Conservation (phyloP, 2,113 vertebrate genomes). For the Petroica traversi region DNA sequence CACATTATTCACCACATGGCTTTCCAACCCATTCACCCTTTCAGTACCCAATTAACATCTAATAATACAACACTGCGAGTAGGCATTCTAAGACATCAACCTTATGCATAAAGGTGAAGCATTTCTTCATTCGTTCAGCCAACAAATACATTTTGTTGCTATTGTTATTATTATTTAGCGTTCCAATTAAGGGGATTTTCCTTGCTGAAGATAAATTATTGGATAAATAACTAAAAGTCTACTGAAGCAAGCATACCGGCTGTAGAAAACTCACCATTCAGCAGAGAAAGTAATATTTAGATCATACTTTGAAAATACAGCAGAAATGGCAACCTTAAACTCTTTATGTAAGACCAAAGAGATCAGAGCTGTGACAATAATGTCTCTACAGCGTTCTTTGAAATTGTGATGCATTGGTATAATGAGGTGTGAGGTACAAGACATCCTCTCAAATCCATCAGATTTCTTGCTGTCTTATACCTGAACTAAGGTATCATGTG, state of each 20-base stretch:
- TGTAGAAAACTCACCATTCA: neutral
- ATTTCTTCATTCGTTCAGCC: neutral
- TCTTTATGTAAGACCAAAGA: neutral
- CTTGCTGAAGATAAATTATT: neutral
- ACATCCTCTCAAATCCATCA: neutral
- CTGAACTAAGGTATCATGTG: neutral
- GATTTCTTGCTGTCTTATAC: neutral
- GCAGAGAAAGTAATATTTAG: neutral
- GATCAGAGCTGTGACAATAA: neutral
- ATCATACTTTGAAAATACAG: neutral
- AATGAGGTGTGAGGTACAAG: neutral
- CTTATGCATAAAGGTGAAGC: neutral
- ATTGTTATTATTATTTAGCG: neutral
- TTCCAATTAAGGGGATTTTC: neutral
- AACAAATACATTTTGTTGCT: neutral
- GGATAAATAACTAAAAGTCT: neutral
- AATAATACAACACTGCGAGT: neutral
- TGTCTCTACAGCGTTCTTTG: neutral
- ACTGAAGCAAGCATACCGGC: neutral
- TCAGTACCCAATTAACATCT: slow-evolving; percentile 36
- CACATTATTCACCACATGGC: neutral
- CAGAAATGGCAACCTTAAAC: neutral
- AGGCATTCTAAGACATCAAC: neutral
- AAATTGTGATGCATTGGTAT: neutral
- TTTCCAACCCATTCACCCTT: slow-evolving; percentile 30